Base-by-base conservation (phyloP, 1,140 invertebrate species). In the Argopecten irradians region DNA sequence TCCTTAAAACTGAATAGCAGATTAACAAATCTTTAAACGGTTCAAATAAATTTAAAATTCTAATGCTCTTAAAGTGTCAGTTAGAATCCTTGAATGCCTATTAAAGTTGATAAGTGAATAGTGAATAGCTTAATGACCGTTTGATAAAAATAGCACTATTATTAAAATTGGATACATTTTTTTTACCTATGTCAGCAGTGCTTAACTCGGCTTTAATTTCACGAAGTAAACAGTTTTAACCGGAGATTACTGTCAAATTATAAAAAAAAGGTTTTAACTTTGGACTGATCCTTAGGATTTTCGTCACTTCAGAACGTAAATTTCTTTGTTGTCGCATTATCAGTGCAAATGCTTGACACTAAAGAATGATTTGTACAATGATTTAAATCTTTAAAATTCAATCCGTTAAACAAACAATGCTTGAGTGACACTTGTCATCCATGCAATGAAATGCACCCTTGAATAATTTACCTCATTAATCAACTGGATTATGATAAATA, bases 31-130 rank as follows among this genome's bases (percentile, higher is more conserved):
- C 55, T 71, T 71, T 71, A 71, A 71, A 71, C 13, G 55, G 55
- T 71, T 71, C 22, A 71, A 71, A 71, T 71, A 71, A 71, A 71
- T 71, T 71, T 71, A 28, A 71, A 71, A 71, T 71, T 71, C 55
- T 71, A 71, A 71, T 71, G n/a, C 55, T 71, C 55, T 71, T 71
- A 71, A 46, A 71, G 55, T 71, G 55, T 71, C 55, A 71, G n/a
- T 71, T 5, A 3, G 22, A 71, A 71, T 71, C 55, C 55, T 71
- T 71, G 55, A 71, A 71, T 16, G 16, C 22, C n/a, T n/a, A 71
- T 71, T 71, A n/a, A 71, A 71, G 55, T 71, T 28, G 55, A 71
- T 71, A 28, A 71, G 8, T 71, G n/a, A 71, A 71, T 71, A 71
- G 8, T 71, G n/a, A 71, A 71, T 71, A 71, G n/a, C 28, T 71